Percentiles rank a stretch among this genome's conserved stretches.
Conservation (phyloP, 2,113 vertebrate species). For the Ctenomys sociabilis region DNA sequence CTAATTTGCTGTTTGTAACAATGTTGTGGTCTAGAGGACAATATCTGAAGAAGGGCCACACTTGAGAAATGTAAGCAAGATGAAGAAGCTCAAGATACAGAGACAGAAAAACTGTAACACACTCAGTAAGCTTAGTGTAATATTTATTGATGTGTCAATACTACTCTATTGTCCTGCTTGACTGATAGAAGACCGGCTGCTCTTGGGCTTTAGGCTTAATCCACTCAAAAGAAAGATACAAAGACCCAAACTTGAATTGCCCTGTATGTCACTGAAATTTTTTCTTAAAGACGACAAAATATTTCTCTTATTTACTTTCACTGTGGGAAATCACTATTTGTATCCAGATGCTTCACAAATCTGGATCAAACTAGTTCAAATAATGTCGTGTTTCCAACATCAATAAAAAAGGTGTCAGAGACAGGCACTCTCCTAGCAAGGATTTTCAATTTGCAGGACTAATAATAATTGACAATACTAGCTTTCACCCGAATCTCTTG, state of each 20-base stretch:
- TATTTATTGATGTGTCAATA: constrained; percentile 63
- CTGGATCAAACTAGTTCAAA: constrained; percentile 50
- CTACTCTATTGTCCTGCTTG: constrained; percentile 19
- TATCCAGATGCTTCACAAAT: constrained; percentile 52
- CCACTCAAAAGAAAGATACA: constrained; percentile 59
- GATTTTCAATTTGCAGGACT: constrained; percentile 45
- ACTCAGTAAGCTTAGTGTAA: constrained; percentile 21
- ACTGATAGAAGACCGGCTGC: not conserved
- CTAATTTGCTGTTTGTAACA: constrained; percentile 59
- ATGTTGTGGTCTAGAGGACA: constrained; percentile 8
- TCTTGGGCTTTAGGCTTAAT: constrained; percentile 49
- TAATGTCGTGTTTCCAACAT: constrained; percentile 54
- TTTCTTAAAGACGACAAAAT: constrained; percentile 39
- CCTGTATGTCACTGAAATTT: constrained; percentile 15
- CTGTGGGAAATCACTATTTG: constrained; percentile 49
- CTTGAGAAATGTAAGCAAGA: constrained; percentile 48
- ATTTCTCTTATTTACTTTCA: constrained; percentile 42
- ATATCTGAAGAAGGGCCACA: constrained; percentile 53
- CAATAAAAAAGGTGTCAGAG: constrained; percentile 36
- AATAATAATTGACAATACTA: constrained; percentile 48
- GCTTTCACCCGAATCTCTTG: constrained; percentile 38
- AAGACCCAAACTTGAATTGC: constrained; percentile 49
- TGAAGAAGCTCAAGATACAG: constrained; percentile 38
- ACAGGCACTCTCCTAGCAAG: constrained; percentile 46
- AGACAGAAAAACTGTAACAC: not conserved